Base-by-base conservation (phyloP, 2,888 invertebrate genomes). In the Netelia virgata region DNA sequence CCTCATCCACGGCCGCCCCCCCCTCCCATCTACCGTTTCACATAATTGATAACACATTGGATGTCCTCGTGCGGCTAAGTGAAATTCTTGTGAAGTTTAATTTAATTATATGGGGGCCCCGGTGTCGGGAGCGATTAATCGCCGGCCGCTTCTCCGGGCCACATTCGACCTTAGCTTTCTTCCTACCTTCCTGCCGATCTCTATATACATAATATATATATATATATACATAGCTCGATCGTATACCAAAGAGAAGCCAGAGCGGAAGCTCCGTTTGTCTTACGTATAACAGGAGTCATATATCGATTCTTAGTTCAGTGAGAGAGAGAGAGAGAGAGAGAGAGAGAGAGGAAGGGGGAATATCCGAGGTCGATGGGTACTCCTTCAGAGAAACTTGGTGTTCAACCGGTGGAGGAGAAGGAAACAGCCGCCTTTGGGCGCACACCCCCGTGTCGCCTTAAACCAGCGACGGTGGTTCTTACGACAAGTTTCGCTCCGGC, bases 51-150 rank as follows among this genome's bases (percentile, higher is more conserved):
- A 90, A 91, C 91, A 90, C 88, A 90, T 91, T 88, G 89, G 87
- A 88, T 86, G 87, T 88, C 88, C 87, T 82, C 84, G 82, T 75
- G 68, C 70, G 85, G 82, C 83, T 89, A 91, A 91, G 90, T 91
- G 91, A 91, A 91, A 91, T 91, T 91, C 91, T 91, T 91, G 88
- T 86, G 83, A 91, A 91, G 90, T 91, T 91, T 88, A 88, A 90
- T 91, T 91, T 91, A 89, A 90, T 91, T 91, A 90, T 88, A 90
- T 88, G 86, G 83, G 82, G 84, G 73, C 85, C 80, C 84, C 64
- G 77, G 86, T 85, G 86, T 72, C 83, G 83, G 83, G 81, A 47
- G 87, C 90, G 88, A 91, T 91, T 90, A 91, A 91, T 91, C 88
- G 88, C 83, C 83, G 83, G 87, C 83, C 86, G 57, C 36, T 18